These are phyloP conservation scores for Saccostrea glomerata DNA, from an alignment of 1,140 invertebrate genomes.

Conservation along the genomic window DNA sequence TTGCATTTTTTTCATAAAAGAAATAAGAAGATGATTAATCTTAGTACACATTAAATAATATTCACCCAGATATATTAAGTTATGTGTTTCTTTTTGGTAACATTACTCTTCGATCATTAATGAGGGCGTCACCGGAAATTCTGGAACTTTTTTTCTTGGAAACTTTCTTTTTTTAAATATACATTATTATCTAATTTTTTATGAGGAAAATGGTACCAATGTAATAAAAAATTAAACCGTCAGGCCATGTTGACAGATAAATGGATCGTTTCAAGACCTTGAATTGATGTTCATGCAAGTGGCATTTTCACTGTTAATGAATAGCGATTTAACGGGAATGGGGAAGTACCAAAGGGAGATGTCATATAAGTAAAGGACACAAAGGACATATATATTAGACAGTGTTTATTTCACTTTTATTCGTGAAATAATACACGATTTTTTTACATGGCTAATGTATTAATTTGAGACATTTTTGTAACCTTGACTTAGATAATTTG, in stretches of 20 bases:
- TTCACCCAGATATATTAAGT: too few relatives aligned
- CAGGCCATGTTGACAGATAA: not conserved
- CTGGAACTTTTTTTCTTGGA: not conserved
- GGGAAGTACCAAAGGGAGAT: not conserved
- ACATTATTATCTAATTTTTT: not conserved
- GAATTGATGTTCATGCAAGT: not conserved
- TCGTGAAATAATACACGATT: too few relatives aligned
- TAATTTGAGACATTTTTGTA: too few relatives aligned
- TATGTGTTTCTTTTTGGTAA: too few relatives aligned
- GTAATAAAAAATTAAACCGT: not conserved
- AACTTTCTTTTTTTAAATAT: not conserved
- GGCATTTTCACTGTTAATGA: not conserved
- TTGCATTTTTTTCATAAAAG: too few relatives aligned
- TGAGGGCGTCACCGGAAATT: slow-evolving; percentile 1
- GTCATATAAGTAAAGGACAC: not conserved
- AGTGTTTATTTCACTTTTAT: too few relatives aligned
- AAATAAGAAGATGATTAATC: too few relatives aligned
- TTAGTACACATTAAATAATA: too few relatives aligned
- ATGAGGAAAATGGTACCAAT: not conserved
- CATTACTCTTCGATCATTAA: not conserved
- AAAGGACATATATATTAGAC: too few relatives aligned
- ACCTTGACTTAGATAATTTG: too few relatives aligned
- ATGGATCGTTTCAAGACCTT: not conserved
- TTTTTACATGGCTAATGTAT: too few relatives aligned
- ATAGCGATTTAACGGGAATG: not conserved